These are phyloP conservation scores for Orientallactaga bullata DNA, from an alignment of 2,113 vertebrate species.

Conservation along the genomic window DNA sequence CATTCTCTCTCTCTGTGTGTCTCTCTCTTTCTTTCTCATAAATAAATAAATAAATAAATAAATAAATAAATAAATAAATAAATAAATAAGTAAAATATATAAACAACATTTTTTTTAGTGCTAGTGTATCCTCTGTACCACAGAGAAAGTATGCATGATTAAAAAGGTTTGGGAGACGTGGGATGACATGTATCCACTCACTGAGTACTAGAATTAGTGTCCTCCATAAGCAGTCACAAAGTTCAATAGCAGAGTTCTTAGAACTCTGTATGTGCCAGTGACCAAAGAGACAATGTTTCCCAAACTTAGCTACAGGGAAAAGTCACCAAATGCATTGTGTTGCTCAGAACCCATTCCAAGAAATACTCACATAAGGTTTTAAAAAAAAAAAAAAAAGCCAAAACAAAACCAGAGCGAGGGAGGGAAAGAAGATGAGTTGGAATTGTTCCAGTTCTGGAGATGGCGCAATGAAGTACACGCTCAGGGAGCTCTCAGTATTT, in stretches of 20 bases:
- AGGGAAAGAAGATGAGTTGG: not conserved
- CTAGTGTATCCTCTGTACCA: not conserved
- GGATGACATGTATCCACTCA: not conserved
- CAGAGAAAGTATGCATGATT: not conserved
- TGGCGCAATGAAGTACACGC: not conserved
- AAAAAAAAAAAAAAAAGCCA: not conserved
- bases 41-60: too few relatives aligned
- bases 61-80: too few relatives aligned
- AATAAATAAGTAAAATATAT: too few relatives aligned
- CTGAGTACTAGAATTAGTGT: not conserved
- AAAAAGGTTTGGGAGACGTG: not conserved
- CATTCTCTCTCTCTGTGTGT: too few relatives aligned
- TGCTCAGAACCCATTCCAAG: not conserved
- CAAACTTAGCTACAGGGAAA: conserved; percentile 1
- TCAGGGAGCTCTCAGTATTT: not conserved
- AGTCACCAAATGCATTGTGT: not conserved
- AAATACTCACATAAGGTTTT: not conserved
- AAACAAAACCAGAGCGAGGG: not conserved
- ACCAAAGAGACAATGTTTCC: not conserved
- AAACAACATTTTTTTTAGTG: not conserved
- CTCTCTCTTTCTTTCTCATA: too few relatives aligned
- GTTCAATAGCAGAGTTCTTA: conserved; percentile 5
- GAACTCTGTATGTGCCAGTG: not conserved
- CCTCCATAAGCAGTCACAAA: not conserved
- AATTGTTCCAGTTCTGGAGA: conserved; percentile 7